These are phyloP conservation scores for Sciurus carolinensis DNA, from an alignment of 2,797 vertebrate species.

Conservation along the genomic window DNA sequence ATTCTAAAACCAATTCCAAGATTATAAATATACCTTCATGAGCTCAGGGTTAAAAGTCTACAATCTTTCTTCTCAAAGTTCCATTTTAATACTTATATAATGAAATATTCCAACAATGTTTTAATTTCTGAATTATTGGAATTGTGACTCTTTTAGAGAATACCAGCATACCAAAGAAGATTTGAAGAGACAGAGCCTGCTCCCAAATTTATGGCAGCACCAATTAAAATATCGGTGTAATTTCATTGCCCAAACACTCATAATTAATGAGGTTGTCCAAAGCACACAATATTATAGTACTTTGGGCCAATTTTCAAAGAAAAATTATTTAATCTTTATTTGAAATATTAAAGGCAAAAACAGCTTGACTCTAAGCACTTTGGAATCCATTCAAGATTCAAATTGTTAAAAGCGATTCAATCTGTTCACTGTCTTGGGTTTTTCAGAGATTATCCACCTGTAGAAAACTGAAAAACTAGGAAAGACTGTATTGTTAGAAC, in stretches of 20 bases:
- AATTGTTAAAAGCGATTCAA: slow-evolving; percentile 78
- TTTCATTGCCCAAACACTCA: slow-evolving; percentile 29
- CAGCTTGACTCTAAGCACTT: slow-evolving; percentile 62
- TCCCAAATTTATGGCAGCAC: slow-evolving; percentile 18
- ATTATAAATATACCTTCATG: background rate
- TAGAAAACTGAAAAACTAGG: slow-evolving; percentile 65
- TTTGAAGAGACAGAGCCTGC: slow-evolving; percentile 17
- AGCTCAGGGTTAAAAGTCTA: background rate
- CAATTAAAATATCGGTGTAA: slow-evolving; percentile 63
- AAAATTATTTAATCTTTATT: slow-evolving; percentile 74
- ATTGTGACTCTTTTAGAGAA: slow-evolving; percentile 43
- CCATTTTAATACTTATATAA: background rate
- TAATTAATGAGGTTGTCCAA: slow-evolving; percentile 70
- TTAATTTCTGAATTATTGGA: slow-evolving; percentile 59
- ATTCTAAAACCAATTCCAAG: background rate
- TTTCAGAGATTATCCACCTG: slow-evolving; percentile 77
- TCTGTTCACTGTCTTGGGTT: slow-evolving; percentile 69
- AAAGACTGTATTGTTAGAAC: slow-evolving; percentile 62
- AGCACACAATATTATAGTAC: slow-evolving; percentile 49
- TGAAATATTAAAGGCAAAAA: slow-evolving; percentile 63
- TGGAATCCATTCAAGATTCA: slow-evolving; percentile 78
- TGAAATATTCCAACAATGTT: background rate
- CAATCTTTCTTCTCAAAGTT: slow-evolving; percentile 13
- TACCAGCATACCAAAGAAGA: background rate
- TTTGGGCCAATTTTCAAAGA: slow-evolving; percentile 65